These are phyloP conservation scores for Onthophagus sagittarius DNA, from an alignment of 2,888 invertebrate species.

Conservation along the genomic window DNA sequence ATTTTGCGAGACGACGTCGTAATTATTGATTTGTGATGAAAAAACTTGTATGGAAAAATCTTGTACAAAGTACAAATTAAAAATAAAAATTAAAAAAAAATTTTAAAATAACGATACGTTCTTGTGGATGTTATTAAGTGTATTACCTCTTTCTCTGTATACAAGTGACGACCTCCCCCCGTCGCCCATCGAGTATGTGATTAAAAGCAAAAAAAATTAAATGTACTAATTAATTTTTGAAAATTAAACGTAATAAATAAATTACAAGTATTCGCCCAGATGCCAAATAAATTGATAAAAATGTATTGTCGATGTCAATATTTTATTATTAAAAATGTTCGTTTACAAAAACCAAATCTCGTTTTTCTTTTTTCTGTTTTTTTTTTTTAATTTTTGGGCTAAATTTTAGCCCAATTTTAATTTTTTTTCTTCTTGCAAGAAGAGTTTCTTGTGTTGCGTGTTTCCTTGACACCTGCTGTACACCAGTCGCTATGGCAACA, in stretches of 20 bases:
- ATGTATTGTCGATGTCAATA: neutral
- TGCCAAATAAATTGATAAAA: neutral
- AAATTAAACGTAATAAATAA: no score
- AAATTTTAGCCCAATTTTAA: neutral
- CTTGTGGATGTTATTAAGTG: neutral
- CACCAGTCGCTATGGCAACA: slow-evolving; percentile 61
- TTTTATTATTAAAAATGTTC: neutral
- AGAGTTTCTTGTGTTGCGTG: slow-evolving; percentile 44
- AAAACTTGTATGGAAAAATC: neutral
- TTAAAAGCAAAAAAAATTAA: neutral
- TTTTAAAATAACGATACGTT: neutral
- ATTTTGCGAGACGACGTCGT: neutral
- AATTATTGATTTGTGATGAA: neutral
- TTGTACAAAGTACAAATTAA: neutral
- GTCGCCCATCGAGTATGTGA: neutral
- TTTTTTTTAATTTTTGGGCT: neutral
- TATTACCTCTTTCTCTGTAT: neutral
- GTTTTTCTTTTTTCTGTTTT: neutral
- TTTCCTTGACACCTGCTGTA: slow-evolving; percentile 52
- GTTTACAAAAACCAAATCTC: neutral
- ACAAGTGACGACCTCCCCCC: neutral
- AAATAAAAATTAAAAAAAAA: neutral
- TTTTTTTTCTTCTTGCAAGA: neutral
- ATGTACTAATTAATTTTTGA: no score
- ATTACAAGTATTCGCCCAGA: neutral